phyloP scores from a whole-genome alignment of 2,797 vertebrate species.

The Mormyrus hasselquistii region DNA sequence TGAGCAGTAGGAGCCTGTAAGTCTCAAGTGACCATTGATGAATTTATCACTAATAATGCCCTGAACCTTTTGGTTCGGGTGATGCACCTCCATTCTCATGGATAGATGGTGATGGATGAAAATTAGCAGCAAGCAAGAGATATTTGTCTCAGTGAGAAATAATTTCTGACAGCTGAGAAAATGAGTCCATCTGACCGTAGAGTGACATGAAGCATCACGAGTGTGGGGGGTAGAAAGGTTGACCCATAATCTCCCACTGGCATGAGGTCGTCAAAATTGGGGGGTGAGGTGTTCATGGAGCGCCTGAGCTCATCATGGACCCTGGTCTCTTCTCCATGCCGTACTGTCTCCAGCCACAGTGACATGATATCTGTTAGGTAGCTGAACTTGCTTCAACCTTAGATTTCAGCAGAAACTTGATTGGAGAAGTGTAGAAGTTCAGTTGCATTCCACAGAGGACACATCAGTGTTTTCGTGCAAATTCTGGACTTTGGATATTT shows the following conservation, averaged over 20 bases:
- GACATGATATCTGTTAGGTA: not conserved
- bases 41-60: not conserved
- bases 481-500: not conserved
- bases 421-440: not conserved
- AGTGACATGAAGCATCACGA: not conserved
- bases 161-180: not conserved
- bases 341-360: not conserved
- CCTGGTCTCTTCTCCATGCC: not conserved
- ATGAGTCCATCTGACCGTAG: not conserved
- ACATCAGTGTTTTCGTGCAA: not conserved
- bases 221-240: not conserved
- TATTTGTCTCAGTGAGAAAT: not conserved
- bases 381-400: not conserved
- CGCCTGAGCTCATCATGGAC: not conserved
- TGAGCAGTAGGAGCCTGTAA: conserved; percentile 45
- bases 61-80: not conserved
- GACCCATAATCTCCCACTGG: not conserved
- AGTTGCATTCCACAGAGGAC: not conserved
- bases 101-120: not conserved
- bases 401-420: not conserved
- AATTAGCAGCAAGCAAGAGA: not conserved
- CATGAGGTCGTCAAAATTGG: not conserved
- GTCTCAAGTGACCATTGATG: conserved; percentile 10
- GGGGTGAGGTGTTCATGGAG: not conserved
- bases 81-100: not conserved